phyloP scores from a whole-genome alignment of 2,888 invertebrate genomes.

The Tiphia femorata region DNA sequence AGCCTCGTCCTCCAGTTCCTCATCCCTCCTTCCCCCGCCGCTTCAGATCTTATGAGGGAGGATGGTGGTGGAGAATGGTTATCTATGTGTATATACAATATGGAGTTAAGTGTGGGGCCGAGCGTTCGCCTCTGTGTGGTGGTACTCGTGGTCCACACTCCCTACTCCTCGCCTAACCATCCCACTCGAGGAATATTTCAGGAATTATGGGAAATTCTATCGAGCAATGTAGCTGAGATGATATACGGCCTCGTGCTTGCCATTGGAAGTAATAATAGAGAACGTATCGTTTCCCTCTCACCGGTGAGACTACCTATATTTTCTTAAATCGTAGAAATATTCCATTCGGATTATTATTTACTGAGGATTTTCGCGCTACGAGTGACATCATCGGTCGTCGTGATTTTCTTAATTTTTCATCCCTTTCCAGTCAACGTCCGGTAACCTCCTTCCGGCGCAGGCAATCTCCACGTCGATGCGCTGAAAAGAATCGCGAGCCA shows the following conservation, averaged over 20 bases:
- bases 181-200: slow-evolving; percentile 50
- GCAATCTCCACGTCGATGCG: background rate
- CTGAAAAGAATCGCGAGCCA: too few relatives aligned
- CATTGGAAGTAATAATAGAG: slow-evolving; percentile 43
- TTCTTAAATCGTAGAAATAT: too few relatives aligned
- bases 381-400: too few relatives aligned
- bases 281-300: slow-evolving; percentile 45
- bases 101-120: slow-evolving; percentile 16
- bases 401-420: too few relatives aligned
- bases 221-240: slow-evolving; percentile 39
- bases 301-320: too few relatives aligned
- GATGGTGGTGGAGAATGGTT: slow-evolving; percentile 9
- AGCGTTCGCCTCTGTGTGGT: slow-evolving; percentile 8
- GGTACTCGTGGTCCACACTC: slow-evolving; percentile 15
- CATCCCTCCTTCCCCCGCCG: slow-evolving; percentile 22
- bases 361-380: too few relatives aligned
- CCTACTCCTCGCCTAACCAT: too few relatives aligned
- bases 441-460: too few relatives aligned
- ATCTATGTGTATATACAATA: background rate
- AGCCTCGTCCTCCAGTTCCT: slow-evolving; percentile 36
- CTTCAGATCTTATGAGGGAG: slow-evolving; percentile 46
- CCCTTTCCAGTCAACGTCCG: too few relatives aligned
- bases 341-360: too few relatives aligned
- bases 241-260: slow-evolving; percentile 38
- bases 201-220: slow-evolving; percentile 57